Conservation (phyloP, 2,797 vertebrate species). For the Lepidocolaptes lacrymiger region DNA sequence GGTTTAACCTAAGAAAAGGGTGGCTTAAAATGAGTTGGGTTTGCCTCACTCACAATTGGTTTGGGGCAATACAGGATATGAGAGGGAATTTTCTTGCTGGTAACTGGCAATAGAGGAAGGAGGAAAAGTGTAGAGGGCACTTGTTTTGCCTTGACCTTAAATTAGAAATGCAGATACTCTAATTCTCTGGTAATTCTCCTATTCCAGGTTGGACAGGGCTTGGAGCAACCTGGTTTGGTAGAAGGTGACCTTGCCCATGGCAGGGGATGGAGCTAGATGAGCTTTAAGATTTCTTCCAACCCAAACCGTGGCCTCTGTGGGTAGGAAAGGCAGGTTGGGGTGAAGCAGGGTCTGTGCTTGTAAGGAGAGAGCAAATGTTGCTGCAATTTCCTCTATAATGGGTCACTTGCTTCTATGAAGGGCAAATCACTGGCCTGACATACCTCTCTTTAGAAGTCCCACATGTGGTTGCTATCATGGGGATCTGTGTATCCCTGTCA, state of each 20-base stretch:
- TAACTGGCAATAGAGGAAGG: not conserved
- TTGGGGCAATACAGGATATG: not conserved
- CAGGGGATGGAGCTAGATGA: not conserved
- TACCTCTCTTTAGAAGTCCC: not conserved
- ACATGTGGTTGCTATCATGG: fast-evolving
- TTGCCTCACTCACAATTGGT: not conserved
- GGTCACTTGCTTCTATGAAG: not conserved
- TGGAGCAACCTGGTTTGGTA: not conserved
- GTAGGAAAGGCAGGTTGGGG: not conserved
- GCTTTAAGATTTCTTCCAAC: not conserved
- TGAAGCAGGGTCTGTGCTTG: not conserved
- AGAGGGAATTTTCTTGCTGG: not conserved
- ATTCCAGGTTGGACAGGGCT: not conserved
- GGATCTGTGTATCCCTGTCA: not conserved
- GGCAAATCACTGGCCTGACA: not conserved
- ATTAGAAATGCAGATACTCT: not conserved
- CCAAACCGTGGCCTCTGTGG: not conserved
- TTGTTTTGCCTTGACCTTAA: not conserved
- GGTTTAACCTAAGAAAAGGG: not conserved
- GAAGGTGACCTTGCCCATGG: not conserved
- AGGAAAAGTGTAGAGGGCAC: not conserved
- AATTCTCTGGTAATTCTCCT: not conserved
- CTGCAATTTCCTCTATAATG: not conserved
- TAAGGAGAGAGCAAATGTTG: not conserved
- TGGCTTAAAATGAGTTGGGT: not conserved